These are phyloP conservation scores for Gymnothorax javanicus DNA, from an alignment of 2,797 vertebrate genomes.

Conservation along the genomic window DNA sequence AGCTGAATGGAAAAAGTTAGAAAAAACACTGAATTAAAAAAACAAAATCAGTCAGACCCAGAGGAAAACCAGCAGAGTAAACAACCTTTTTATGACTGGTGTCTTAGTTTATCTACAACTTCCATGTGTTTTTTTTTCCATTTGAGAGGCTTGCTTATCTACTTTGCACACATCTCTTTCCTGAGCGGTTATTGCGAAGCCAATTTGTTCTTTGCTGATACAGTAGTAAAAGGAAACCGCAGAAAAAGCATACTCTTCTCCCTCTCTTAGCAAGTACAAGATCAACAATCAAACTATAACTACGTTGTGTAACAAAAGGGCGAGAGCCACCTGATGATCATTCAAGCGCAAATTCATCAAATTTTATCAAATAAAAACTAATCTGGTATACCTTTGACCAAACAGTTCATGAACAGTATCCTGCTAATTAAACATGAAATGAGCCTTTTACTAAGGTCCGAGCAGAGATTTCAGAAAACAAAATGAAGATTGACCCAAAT, in stretches of 20 bases:
- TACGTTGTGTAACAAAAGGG: not conserved
- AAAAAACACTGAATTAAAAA: not conserved
- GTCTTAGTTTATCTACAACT: not conserved
- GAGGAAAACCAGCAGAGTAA: not conserved
- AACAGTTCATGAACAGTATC: too few species aligned
- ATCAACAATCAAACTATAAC: not conserved
- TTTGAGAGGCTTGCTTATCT: not conserved
- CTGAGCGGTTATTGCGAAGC: not conserved
- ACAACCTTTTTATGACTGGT: not conserved
- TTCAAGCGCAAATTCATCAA: too few species aligned
- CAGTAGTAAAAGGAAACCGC: not conserved
- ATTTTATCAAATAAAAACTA: too few species aligned
- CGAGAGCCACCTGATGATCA: not conserved
- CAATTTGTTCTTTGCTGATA: not conserved
- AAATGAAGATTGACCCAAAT: too few species aligned
- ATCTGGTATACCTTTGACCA: too few species aligned
- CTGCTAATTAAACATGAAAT: too few species aligned
- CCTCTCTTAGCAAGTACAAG: not conserved
- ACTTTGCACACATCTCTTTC: not conserved
- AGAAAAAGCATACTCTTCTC: not conserved
- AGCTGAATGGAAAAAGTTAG: not conserved
- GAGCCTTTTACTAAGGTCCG: too few species aligned
- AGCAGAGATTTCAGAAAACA: too few species aligned
- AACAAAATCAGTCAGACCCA: not conserved
- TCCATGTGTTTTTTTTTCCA: not conserved